Evolutionary conservation across 1,140 invertebrate species (phyloP).

Genomic region (Pachypeltis micranthus): DNA sequence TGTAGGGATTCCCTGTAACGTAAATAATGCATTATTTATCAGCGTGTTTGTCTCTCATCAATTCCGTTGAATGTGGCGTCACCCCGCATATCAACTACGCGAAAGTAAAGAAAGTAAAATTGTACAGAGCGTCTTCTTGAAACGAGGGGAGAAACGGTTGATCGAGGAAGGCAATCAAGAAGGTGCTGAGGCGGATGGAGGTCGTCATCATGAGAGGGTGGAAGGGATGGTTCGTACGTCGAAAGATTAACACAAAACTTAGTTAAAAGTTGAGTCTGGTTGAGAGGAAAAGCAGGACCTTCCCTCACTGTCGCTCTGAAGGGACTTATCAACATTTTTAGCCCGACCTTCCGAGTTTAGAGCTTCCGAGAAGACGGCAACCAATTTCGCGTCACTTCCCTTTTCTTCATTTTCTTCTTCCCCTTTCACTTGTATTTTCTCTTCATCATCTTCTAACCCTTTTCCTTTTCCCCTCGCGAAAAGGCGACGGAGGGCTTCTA

Average conservation of each 20-base stretch:
- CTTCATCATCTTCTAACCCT: not conserved
- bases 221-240: not conserved
- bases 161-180: not conserved
- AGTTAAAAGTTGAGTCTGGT: not conserved
- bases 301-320: not conserved
- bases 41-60: too few relatives aligned
- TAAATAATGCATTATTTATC: too few relatives aligned
- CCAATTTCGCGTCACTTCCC: not conserved
- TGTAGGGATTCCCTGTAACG: too few relatives aligned
- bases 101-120: too few relatives aligned
- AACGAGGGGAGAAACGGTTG: not conserved
- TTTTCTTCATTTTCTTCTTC: not conserved
- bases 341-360: not conserved
- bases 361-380: constrained; percentile 3
- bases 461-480: not conserved
- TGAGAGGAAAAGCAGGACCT: not conserved
- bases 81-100: too few relatives aligned
- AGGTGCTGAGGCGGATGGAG: too few relatives aligned
- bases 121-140: too few relatives aligned
- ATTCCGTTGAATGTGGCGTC: too few relatives aligned
- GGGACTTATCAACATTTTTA: constrained; percentile 4
- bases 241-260: constrained; percentile 10
- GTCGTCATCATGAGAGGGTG: too few relatives aligned
- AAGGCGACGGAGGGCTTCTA: not conserved
- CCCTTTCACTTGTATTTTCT: not conserved